Base-by-base conservation (phyloP, 2,888 invertebrate genomes). In the Scaptomyza caliginosa region DNA sequence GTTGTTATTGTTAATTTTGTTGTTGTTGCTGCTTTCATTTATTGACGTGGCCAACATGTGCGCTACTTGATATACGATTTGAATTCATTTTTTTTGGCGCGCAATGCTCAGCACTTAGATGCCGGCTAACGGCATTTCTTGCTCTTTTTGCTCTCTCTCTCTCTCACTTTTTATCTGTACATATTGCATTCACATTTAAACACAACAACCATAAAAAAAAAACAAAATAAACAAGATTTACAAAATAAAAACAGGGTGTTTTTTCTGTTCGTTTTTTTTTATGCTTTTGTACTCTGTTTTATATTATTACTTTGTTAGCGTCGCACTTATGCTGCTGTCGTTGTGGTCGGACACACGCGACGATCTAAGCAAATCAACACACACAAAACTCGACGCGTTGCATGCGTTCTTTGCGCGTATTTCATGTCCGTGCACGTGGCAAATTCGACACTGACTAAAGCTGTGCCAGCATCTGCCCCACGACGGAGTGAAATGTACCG, bases 371-470 rank as follows among this genome's bases (percentile, higher is more conserved):
- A 5, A 23, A 23, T 21, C 38, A 39, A 13, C 26, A n/a, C 8
- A 34, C 38, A 21, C 8, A 26, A 51, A 17, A 34, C 48, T 32
- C 54, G 76, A 54, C 38, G 13, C 54, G 49, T 2, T 49, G 24
- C 38, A 42, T 49, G 28, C 38, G 46, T 46, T 46, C n/a, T 19
- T 38, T 36, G 21, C 7, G 24, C 62, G 49, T 51, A 48, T 49
- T 30, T 54, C 71, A 59, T 76, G 84, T 84, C 78, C 77, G 85
- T 85, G 65, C 83, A 77, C 83, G 82, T 80, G 86, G 75, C 77
- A 63, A 67, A 56, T 73, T 82, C 85, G 82, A 82, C 82, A 83
- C 77, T 65, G 65, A 82, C 85, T 82, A 63, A 70, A 52, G 34
- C 46, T 46, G 59, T 38, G 42, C 38, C 57, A 38, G 46, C 51